Conservation (phyloP, 2,797 vertebrate genomes). For the Danio albolineatus region DNA sequence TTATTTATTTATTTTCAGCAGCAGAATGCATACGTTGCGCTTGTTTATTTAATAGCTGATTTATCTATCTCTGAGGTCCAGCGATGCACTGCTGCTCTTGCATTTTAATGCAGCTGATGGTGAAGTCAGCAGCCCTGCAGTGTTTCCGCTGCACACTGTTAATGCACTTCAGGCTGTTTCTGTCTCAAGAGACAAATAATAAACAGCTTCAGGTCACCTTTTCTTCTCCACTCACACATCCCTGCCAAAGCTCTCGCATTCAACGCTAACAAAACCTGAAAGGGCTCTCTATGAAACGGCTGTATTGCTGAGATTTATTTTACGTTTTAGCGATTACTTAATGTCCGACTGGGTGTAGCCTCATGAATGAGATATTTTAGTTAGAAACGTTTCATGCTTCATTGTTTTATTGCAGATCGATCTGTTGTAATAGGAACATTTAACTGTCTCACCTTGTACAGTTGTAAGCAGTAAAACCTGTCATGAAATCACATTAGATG, state of each 20-base stretch:
- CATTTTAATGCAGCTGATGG: slow-evolving; percentile 59
- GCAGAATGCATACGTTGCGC: slow-evolving; percentile 37
- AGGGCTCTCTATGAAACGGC: slow-evolving; percentile 48
- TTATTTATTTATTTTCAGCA: not conserved
- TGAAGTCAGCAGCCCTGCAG: slow-evolving; percentile 49
- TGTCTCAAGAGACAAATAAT: slow-evolving; percentile 51
- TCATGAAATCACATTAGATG: slow-evolving; percentile 35
- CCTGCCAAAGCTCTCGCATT: slow-evolving; percentile 51
- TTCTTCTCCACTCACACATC: slow-evolving; percentile 40
- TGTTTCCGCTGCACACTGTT: slow-evolving; percentile 37
- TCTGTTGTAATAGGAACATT: slow-evolving; percentile 40
- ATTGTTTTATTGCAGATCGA: slow-evolving; percentile 46
- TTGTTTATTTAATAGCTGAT: slow-evolving; percentile 62
- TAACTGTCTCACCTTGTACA: slow-evolving; percentile 43
- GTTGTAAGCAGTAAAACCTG: slow-evolving; percentile 28
- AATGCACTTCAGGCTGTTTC: slow-evolving; percentile 58
- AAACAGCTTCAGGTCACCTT: slow-evolving; percentile 60
- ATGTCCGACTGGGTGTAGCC: slow-evolving; percentile 8
- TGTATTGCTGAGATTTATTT: slow-evolving; percentile 37
- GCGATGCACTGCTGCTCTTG: slow-evolving; percentile 51
- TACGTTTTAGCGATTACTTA: slow-evolving; percentile 35
- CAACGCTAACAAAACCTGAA: slow-evolving; percentile 53
- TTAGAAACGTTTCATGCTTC: slow-evolving; percentile 36
- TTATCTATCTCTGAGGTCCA: slow-evolving; percentile 58
- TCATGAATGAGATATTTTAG: slow-evolving; percentile 33